Percentiles rank a stretch among this genome's conserved stretches.
Evolutionary conservation across 2,113 vertebrate species (phyloP).

Genomic region (Macquaria australasica): DNA sequence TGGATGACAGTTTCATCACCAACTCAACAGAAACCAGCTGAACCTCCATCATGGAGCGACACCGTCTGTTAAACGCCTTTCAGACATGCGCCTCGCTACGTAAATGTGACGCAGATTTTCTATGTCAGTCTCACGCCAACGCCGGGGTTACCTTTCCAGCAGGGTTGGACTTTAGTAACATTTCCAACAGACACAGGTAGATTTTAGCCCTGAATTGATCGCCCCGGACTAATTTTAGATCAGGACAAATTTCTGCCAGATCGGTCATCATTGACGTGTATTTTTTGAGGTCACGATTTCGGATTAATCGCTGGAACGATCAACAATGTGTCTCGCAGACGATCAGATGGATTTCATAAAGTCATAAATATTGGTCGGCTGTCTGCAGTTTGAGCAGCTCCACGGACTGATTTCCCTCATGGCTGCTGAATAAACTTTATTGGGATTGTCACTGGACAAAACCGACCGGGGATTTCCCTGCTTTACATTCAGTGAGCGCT

Average conservation of each 20-base stretch:
- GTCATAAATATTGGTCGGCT: no score
- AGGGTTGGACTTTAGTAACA: neutral
- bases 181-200: neutral
- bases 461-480: no score
- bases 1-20: neutral
- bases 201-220: neutral
- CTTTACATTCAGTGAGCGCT: no score
- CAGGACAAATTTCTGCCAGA: neutral
- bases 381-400: neutral
- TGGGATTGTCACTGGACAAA: no score
- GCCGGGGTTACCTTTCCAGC: neutral
- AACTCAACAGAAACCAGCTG: slow-evolving; percentile 3
- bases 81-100: neutral
- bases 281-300: neutral
- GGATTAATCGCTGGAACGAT: neutral
- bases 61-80: neutral
- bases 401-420: neutral
- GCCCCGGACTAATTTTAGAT: neutral
- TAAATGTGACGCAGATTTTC: neutral
- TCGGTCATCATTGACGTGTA: neutral
- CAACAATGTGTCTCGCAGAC: neutral
- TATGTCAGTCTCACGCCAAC: neutral
- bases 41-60: neutral
- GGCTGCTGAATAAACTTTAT: neutral
- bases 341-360: neutral